Evolutionary conservation across 2,888 invertebrate genomes (phyloP), one percentile per base, ranked within the genome.

Genomic region (Prionchulus punctatus): DNA sequence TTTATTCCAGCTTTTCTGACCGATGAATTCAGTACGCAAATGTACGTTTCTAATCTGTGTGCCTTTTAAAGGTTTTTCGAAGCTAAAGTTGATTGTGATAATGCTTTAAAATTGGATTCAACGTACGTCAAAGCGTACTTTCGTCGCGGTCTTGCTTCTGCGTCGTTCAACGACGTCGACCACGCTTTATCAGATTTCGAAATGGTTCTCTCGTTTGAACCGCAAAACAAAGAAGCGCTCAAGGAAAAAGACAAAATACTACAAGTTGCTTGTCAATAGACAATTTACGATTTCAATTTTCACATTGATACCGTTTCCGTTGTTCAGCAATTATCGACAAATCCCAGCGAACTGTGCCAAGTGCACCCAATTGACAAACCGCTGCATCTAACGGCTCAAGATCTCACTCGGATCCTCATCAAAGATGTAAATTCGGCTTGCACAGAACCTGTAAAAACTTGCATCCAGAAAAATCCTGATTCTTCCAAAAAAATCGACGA

Each of bases 121-220:
- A 63, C 67, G 3, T 75, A 74, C 62, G 66, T 72, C 23, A 76
- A 76, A 61, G 74, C 73, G 2, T 70, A 66, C 58, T 61, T 64
- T 36, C 62, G 72, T 36, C 63, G 73, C 23, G 75, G 69, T 1
- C 62, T 69, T 12, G 71, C 73, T 2, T 62, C 85, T 57, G 81
- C 83, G 65, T 79, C 77, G 2, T 75, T 87, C 0, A 81, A 83
- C 30, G 82, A 84, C 48, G 77, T 82, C 23, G 74, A 80, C 23
- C 79, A 82, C 45, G 89, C 90, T 0, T 78, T 81, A 43, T 72
- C 74, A 30, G 89, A 90, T 72, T 79, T 86, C 58, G 72, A 76
- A 31, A 79, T 79, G 63, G 81, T 86, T 0, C 70, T 89, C 42
- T 75, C 77, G 64, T 70, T 86, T n/a, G 87, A 90, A 64, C 85